Base-by-base conservation (phyloP, 2,113 vertebrate species). In the Dissostichus mawsoni region DNA sequence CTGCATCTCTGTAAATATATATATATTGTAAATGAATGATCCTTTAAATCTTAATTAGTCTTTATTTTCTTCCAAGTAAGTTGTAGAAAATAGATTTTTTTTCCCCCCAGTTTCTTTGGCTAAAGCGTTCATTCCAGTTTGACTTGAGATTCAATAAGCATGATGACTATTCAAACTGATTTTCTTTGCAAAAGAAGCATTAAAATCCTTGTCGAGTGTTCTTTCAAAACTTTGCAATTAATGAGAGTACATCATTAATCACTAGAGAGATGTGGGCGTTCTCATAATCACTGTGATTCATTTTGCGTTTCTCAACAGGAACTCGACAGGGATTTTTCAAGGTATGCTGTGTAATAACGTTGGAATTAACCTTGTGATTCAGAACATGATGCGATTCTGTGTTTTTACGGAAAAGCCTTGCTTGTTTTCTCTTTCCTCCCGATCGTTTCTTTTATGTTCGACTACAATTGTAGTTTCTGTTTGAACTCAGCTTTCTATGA, bases 261-360 rank as follows among this genome's bases (percentile, higher is more conserved):
- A 12, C 57, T 14, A 74, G 50, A 52, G 13, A 14, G n/a, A 62
- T 18, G 67, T 66, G 52, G 77, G 69, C 7, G 55, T 33, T 69
- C 23, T 52, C 47, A 61, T 11, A 50, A 14, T 25, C 45, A 16
- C 23, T 41, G 48, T 74, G 68, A 86, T 52, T 70, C 57, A 76
- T 23, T 25, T 7, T 58, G 33, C 25, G 65, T 86, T 83, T 61
- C 53, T 51, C 11, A 86, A 57, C 44, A 64, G 23, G 0, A 12
- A 11, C 17, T 48, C 57, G 44, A 0, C 20, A 20, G 59, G 16
- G 52, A 1, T 25, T 66, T 36, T 58, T 66, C 25, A 71, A 69
- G 16, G 53, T 16, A 45, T 57, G 18, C 13, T 68, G 18, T 25
- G 20, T 18, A 13, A 8, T 16, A 11, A 57, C 58, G 10, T 18